Evolutionary conservation across 2,797 vertebrate genomes (phyloP), one percentile per base, ranked within the genome.

Genomic region (Hirundo rustica): DNA sequence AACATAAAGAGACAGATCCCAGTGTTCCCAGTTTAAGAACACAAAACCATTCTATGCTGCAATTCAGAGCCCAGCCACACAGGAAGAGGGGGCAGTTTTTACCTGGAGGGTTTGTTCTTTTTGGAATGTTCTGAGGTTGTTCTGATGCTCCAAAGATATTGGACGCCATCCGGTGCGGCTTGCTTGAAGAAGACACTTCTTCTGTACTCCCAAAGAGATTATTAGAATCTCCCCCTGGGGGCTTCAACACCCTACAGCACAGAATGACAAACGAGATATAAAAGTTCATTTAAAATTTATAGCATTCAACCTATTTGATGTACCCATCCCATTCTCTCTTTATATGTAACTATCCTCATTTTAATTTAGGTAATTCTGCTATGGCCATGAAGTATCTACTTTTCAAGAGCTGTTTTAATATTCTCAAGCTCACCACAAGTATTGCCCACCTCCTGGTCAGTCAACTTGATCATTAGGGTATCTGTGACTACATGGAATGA

Each of bases 61-160:
- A 62, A 26, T 47, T 62, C 71, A 87, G 57, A 88, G 40, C 23
- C 42, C 48, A 78, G 1, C 3, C 2, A 6, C 10, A 16, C 30
- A 42, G 23, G 58, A 51, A 27, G 36, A 76, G 40, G 21, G 9
- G 12, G 16, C 32, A 73, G 54, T 36, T 88, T 97, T 97, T 76
- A 99, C 99, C 99, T 98, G 99, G 99, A 88, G 99, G 99, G 85
- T 99, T 99, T 93, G 99, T 98, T 96, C 98, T 99, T 95, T 96
- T 99, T 30, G 98, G 97, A 87, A 96, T 47, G 38, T 84, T 98
- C 80, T 98, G 98, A 58, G 98, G 75, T 94, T 98, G 98, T 87
- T 99, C 98, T 9, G 98, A 96, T 70, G 98, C 94, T 75, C 98
- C 98, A 86, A 99, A 99, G 89, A 99, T 98, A 62, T 98, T 98